Base-by-base conservation (phyloP, 23 tunicate genomes). In the Styela plicata region DNA sequence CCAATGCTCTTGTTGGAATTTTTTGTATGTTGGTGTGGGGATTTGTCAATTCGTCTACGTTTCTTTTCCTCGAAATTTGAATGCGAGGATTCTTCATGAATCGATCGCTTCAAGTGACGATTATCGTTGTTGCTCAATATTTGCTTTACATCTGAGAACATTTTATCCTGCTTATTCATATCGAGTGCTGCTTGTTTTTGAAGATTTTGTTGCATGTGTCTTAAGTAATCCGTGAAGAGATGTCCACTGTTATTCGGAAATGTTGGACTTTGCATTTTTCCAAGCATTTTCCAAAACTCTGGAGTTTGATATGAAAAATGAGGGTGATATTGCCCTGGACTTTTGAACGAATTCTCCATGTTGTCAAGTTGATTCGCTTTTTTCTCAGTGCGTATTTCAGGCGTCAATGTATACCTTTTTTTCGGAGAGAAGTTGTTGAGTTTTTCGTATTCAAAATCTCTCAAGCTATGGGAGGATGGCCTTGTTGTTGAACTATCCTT, bases 381-480 rank as follows among this genome's bases (percentile, higher is more conserved):
- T 5, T 44, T 44, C 10, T 44, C 57, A 44, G 57, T 5, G 57
- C 13, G 13, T 13, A 7, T 5, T 13, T 13, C 13, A 7, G 57
- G 57, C 7, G 7, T 44, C 57, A 44, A 44, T 5, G 13, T 5
- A 44, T 7, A 13, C 10, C 13, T 44, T 5, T 44, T 44, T 13
- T 5, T 5, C 10, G 57, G 57, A 44, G 13, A 44, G 13, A 7
- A 44, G 13, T 67, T 67, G 71, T 67, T 67, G 31, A 67, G 71
- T 67, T 67, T 67, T 29, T 67, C 71, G 23, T 67, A 67, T 22
- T 67, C 71, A 27, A 67, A 25, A 67, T 67, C 71, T 67, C 23
- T 67, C 2, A 67, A 67, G 23, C 31, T 25, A 16, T 67, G 30
- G 18, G 71, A 18, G 21, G 31, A 16, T 19, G 16, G 23, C 31